Evolutionary conservation across 2,888 invertebrate species (phyloP), one percentile per base, ranked within the genome.

Genomic region (Ennomos fuscantarius): DNA sequence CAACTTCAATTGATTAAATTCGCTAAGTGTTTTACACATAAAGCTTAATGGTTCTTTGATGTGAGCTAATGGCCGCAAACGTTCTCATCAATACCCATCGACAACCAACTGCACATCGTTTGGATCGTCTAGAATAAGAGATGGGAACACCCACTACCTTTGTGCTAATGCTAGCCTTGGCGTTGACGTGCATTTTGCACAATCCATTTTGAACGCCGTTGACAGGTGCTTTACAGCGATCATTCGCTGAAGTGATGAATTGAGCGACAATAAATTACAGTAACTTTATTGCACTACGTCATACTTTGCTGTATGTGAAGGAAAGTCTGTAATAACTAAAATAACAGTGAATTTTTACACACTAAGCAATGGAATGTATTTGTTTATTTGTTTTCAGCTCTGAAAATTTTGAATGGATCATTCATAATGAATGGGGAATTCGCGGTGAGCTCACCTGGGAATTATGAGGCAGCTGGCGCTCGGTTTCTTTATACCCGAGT

Each of bases 381-480:
- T 41, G 48, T 44, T 43, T 49, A 40, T 58, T 49, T 35, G 41
- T 72, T 91, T 92, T 47, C 84, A 98, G 98, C 97, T 60, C 86
- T 98, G 74, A 95, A 95, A 76, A 93, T 95, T 70, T 89, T 94
- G 48, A 95, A 96, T 79, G 96, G 96, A 37, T 94, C 95, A 36
- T 97, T 94, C 78, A 94, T 97, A 66, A 93, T 98, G 74, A 98
- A 98, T 79, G 97, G 97, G 1, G 96, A 97, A 76, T 96, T 96
- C 89, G 94, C 95, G 52, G 93, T 95, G 52, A 96, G 96, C 67
- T 93, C 94, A 74, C 94, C 95, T 68, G 95, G 96, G 8, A 93
- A 93, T n/a, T 96, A 96, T 74, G 95, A 95, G 68, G 96, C 94
- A 15, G 96, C 95, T 11, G 98, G 97, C 5, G 95, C 97, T 0